Evolutionary conservation across 2,888 invertebrate species (phyloP), one percentile per base, ranked within the genome.

Genomic region (Cantharis rustica): DNA sequence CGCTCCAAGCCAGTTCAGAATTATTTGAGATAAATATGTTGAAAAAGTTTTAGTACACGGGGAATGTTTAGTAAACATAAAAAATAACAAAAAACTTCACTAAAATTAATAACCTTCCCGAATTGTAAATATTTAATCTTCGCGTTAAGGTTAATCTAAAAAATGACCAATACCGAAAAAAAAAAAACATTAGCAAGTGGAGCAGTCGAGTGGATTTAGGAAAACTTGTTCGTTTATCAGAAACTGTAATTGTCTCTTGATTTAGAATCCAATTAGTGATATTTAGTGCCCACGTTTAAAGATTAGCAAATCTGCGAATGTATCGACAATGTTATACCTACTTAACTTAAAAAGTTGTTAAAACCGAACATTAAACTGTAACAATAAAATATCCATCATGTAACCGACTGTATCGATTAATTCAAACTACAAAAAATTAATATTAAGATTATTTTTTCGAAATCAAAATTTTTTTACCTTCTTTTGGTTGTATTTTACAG

Each of bases 281-380:
- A 73, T 73, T 73, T 73, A 73, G 73, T 73, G 73, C 73, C 73
- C 73, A 73, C 73, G 68, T 73, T 72, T 68, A 16, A 73, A 73
- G 73, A 73, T 73, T 73, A 73, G 73, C 68, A 69, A 69, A 72
- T 72, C 72, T 17, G 47, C 66, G 66, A 64, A 69, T 68, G 68
- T 68, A 68, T 73, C 68, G 66, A 66, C 72, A 72, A 66, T 63
- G 27, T 27, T 71, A 47, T 47, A 47, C 47, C 26, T 16, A n/a
- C 26, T 72, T 72, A 66, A 66, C 66, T 66, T 68, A 27, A 66
- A 47, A 66, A 66, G 66, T 17, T 66, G 71, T 63, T 63, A 26
- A n/a, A 47, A 47, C n/a, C 47, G 47, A 47, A 47, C 47, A 47
- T 47, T 47, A n/a, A 47, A 47, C 47, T 47, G n/a, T 47, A 47